Conservation (phyloP, 2,888 invertebrate species). For the Odiellus spinosus region DNA sequence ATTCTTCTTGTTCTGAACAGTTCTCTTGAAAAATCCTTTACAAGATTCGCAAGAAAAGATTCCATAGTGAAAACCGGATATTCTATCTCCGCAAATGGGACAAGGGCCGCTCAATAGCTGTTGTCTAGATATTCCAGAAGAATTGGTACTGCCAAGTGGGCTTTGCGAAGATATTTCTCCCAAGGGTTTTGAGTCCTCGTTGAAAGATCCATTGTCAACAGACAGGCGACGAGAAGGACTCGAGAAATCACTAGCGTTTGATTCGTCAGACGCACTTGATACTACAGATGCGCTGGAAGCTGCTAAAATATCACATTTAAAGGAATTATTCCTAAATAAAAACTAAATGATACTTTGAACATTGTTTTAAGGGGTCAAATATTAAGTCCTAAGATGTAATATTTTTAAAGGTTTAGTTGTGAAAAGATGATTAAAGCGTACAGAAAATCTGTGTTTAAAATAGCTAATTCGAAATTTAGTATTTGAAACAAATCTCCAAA, state of each 20-base stretch:
- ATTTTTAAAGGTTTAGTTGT: too few species aligned
- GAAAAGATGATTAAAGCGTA: too few species aligned
- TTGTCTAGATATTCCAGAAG: constrained; percentile 18
- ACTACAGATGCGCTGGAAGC: constrained; percentile 18
- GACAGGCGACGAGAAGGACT: constrained; percentile 17
- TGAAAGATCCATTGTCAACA: constrained; percentile 9
- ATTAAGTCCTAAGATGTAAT: too few species aligned
- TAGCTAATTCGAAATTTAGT: too few species aligned
- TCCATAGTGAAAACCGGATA: constrained; percentile 93
- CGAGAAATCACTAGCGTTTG: constrained; percentile 19
- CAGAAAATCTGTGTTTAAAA: too few species aligned
- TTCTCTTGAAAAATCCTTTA: constrained; percentile 94
- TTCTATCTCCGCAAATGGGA: constrained; percentile 87
- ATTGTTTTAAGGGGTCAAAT: too few species aligned
- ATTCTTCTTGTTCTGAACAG: constrained; percentile 95
- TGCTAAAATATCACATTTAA: constrained; percentile 1
- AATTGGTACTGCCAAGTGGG: constrained; percentile 10
- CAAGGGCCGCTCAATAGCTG: constrained; percentile 50
- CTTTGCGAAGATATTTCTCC: constrained; percentile 13
- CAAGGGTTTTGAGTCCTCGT: constrained; percentile 9
- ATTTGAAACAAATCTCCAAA: too few species aligned
- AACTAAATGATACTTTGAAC: too few species aligned
- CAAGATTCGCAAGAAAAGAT: constrained; percentile 96
- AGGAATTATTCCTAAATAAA: too few species aligned
- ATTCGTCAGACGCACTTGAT: constrained; percentile 20